Percentiles rank a stretch among this genome's conserved stretches.
phyloP scores from a whole-genome alignment of 2,113 vertebrate species.

The Rhynchopsitta pachyrhyncha region DNA sequence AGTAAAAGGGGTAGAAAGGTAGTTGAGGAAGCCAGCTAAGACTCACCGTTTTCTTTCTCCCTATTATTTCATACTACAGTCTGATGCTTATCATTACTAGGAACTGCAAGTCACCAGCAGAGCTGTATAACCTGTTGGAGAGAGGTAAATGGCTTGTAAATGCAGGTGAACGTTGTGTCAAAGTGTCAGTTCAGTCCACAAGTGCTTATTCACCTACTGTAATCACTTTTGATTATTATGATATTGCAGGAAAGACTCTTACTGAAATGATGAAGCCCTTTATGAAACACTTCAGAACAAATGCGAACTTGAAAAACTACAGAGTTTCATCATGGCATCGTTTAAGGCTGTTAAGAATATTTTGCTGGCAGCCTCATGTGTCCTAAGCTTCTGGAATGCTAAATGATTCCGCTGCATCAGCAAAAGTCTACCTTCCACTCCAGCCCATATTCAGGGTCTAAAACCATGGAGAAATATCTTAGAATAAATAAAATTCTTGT shows the following conservation, averaged over 20 bases:
- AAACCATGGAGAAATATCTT: not conserved
- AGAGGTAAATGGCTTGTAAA: constrained; percentile 18
- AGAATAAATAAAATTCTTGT: not conserved
- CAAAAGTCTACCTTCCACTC: not conserved
- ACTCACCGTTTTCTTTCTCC: not conserved
- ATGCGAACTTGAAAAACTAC: not conserved
- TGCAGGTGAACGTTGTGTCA: not conserved
- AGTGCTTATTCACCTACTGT: not conserved
- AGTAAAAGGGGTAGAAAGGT: not conserved
- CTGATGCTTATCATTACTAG: not conserved
- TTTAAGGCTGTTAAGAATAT: not conserved
- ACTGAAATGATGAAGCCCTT: not conserved
- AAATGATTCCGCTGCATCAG: not conserved
- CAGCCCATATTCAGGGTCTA: not conserved
- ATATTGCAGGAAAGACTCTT: not conserved
- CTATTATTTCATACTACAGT: not conserved
- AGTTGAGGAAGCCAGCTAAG: not conserved
- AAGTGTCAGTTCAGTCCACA: not conserved
- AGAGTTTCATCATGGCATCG: not conserved
- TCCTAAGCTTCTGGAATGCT: not conserved
- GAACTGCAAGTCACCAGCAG: not conserved
- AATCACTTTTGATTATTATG: not conserved
- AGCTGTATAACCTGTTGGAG: not conserved
- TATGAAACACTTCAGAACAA: not conserved
- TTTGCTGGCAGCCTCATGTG: not conserved